A percentile compares a stretch with the other conserved stretches of the same genome.
Conservation (phyloP, 2,888 invertebrate genomes). For the Lottia gigantea region DNA sequence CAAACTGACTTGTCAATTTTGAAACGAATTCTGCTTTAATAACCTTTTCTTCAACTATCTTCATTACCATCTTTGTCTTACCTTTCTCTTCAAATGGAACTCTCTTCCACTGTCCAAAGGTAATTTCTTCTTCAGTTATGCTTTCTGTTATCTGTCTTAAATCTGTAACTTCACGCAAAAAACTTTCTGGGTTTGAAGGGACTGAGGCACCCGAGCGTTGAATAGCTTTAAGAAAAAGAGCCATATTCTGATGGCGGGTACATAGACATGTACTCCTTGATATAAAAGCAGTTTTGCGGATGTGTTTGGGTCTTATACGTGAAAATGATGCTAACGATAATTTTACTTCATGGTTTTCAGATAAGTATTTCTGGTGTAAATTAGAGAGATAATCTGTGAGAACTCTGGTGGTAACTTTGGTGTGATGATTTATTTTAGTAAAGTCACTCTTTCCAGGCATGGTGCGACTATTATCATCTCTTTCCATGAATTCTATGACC, state of each 20-base stretch:
- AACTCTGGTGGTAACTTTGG: conserved; percentile 20
- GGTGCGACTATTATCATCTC: conserved; percentile 23
- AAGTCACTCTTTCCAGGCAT: conserved; percentile 26
- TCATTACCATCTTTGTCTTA: conserved; percentile 22
- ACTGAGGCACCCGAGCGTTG: background rate
- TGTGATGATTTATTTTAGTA: conserved; percentile 14
- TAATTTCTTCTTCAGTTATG: conserved; percentile 12
- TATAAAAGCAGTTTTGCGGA: conserved; percentile 11
- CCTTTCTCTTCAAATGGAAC: conserved; percentile 13
- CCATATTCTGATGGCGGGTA: conserved; percentile 13
- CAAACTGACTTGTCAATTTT: background rate
- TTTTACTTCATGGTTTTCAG: conserved; percentile 16
- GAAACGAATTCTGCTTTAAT: conserved; percentile 13
- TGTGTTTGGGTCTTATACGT: conserved; percentile 9
- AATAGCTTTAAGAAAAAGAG: conserved; percentile 1
- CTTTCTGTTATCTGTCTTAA: background rate
- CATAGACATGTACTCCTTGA: conserved; percentile 15
- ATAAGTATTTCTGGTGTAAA: conserved; percentile 23
- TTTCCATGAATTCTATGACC: too few relatives aligned
- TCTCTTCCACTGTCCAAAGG: conserved; percentile 18
- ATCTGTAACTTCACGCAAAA: too few relatives aligned
- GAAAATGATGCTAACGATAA: conserved; percentile 15
- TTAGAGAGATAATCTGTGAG: conserved; percentile 25
- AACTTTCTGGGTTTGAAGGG: conserved; percentile 7
- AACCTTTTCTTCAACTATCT: conserved; percentile 4